Conservation (phyloP, 35 echinoderm and acorn worm species). For the Anneissia japonica region DNA sequence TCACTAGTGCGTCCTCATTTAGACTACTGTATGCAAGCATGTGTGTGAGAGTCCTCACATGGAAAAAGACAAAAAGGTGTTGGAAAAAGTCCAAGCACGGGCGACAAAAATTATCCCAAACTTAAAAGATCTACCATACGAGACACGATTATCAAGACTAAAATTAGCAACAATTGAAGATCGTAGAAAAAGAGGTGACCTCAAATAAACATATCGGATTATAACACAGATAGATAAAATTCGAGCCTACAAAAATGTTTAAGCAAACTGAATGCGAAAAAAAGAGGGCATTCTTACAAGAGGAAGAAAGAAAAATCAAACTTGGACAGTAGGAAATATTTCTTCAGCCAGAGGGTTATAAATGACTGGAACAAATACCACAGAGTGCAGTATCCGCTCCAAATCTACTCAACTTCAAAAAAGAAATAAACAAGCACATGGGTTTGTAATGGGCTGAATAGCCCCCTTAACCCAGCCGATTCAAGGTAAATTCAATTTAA, state of each 20-base stretch:
- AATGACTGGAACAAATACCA: slow-evolving; percentile 6
- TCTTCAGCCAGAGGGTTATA: neutral
- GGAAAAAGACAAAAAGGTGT: neutral
- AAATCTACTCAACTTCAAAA: neutral
- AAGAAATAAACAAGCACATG: neutral
- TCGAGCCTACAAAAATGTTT: neutral
- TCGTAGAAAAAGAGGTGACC: neutral
- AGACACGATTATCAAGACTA: neutral
- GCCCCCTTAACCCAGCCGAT: neutral
- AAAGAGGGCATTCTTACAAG: neutral
- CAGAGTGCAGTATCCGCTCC: neutral
- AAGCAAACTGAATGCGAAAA: neutral
- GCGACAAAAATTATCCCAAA: neutral
- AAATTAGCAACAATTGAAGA: neutral
- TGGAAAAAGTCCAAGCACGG: neutral
- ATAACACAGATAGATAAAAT: neutral
- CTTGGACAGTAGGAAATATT: no score
- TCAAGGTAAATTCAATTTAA: no score
- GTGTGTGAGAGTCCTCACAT: neutral
- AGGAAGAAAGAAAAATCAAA: no score
- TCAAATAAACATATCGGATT: neutral
- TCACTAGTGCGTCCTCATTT: neutral
- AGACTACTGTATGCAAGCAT: neutral
- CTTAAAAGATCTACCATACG: neutral
- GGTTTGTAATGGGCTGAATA: neutral